These are phyloP conservation scores for Microtus ochrogaster DNA, from an alignment of 2,113 vertebrate genomes.

Conservation along the genomic window DNA sequence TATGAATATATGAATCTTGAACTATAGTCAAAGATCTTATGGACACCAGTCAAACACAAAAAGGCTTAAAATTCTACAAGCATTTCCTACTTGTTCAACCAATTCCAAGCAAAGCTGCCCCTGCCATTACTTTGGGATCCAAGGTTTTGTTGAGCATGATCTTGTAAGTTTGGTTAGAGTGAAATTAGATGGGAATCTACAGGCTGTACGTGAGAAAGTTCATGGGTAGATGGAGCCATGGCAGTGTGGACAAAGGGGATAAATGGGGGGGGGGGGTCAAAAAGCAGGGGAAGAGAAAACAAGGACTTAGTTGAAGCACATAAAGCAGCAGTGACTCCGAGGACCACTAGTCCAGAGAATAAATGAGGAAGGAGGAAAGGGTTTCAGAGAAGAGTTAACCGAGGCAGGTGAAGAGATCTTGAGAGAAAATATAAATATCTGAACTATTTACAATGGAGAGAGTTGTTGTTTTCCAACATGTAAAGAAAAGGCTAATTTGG, in stretches of 20 bases:
- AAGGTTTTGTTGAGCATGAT: neutral
- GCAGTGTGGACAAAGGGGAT: neutral
- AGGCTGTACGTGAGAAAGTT: neutral
- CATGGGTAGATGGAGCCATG: neutral
- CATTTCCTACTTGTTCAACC: neutral
- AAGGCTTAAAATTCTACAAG: neutral
- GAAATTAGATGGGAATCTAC: neutral
- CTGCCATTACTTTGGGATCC: neutral
- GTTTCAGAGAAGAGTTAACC: neutral
- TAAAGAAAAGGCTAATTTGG: neutral
- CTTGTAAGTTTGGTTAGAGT: neutral
- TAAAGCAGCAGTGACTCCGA: neutral
- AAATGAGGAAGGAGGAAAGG: neutral
- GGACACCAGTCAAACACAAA: neutral
- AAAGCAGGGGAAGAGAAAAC: neutral
- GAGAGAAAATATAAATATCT: neutral
- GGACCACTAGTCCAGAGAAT: neutral
- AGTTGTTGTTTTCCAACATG: slow-evolving; percentile 22
- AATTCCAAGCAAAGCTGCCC: neutral
- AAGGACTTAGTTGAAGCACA: neutral
- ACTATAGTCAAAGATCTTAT: neutral
- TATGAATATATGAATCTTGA: neutral
- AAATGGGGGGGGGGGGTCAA: rapidly evolving
- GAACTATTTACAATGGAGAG: neutral
- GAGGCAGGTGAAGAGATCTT: neutral